These are phyloP conservation scores for Patella ulyssiponensis DNA, from an alignment of 2,888 invertebrate species.

Conservation along the genomic window DNA sequence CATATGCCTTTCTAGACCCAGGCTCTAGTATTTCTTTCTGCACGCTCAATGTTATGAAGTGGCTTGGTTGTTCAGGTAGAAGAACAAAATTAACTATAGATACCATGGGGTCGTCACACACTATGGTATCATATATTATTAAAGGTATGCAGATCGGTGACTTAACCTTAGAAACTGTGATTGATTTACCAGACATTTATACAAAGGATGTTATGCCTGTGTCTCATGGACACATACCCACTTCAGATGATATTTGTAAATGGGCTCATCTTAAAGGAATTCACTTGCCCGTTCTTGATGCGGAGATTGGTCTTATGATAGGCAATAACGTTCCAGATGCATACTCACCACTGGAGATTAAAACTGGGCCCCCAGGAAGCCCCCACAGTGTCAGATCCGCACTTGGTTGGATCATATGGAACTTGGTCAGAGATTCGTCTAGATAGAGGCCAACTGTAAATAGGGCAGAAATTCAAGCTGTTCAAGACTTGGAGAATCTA, in stretches of 20 bases:
- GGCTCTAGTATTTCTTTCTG: slow-evolving; percentile 23
- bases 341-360: slow-evolving; percentile 21
- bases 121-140: not conserved
- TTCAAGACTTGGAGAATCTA: slow-evolving; percentile 14
- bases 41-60: slow-evolving; percentile 2
- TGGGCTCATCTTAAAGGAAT: slow-evolving; percentile 21
- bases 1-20: slow-evolving; percentile 27
- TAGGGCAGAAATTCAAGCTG: not conserved
- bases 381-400: slow-evolving; percentile 20
- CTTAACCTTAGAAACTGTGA: not conserved
- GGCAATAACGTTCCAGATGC: slow-evolving; percentile 24
- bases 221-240: slow-evolving; percentile 20
- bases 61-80: slow-evolving; percentile 8
- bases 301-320: slow-evolving; percentile 23
- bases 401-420: slow-evolving; percentile 32
- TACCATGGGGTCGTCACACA: slow-evolving; percentile 20
- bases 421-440: not conserved
- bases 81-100: slow-evolving; percentile 14
- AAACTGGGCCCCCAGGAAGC: slow-evolving; percentile 25
- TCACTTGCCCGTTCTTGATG: slow-evolving; percentile 10
- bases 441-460: not conserved
- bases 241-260: slow-evolving; percentile 16
- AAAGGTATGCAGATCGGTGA: slow-evolving; percentile 13
- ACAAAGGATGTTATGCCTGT: slow-evolving; percentile 21
- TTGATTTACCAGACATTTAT: slow-evolving; percentile 17